These are phyloP conservation scores for Osmoderma eremita DNA, from an alignment of 2,888 invertebrate genomes.

Conservation along the genomic window DNA sequence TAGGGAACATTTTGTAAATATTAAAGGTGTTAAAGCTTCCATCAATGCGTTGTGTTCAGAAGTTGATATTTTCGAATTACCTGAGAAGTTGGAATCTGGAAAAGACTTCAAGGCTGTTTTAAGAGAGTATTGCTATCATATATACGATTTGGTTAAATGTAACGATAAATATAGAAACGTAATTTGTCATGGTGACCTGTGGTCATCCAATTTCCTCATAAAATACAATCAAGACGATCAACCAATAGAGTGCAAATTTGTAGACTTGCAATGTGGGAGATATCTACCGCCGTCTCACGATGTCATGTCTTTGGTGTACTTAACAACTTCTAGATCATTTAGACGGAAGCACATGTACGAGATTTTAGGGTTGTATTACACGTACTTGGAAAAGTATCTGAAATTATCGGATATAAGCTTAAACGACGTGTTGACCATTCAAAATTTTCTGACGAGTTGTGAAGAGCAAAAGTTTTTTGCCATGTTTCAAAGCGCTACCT, in stretches of 20 bases:
- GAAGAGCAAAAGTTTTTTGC: constrained; percentile 57
- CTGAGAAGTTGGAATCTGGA: constrained; percentile 51
- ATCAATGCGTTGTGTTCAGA: constrained; percentile 53
- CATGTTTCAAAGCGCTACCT: constrained; percentile 54
- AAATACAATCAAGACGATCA: constrained; percentile 50
- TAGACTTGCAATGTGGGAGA: constrained; percentile 61
- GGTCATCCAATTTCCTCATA: constrained; percentile 57
- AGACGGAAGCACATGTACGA: constrained; percentile 52
- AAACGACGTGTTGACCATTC: constrained; percentile 51
- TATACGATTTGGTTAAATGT: constrained; percentile 56
- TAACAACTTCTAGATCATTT: constrained; percentile 55
- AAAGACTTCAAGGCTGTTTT: constrained; percentile 49
- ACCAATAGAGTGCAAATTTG: constrained; percentile 56
- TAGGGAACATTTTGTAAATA: constrained; percentile 49
- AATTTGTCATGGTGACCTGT: constrained; percentile 59
- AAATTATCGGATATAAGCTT: constrained; percentile 50
- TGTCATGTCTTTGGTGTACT: constrained; percentile 62
- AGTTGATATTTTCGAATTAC: constrained; percentile 53
- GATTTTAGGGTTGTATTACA: constrained; percentile 57
- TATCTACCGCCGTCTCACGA: constrained; percentile 76
- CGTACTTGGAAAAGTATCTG: constrained; percentile 54
- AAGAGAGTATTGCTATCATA: constrained; percentile 28
- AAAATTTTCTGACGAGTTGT: constrained; percentile 56
- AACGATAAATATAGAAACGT: constrained; percentile 61
- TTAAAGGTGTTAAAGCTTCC: constrained; percentile 51